phyloP scores from a whole-genome alignment of 2,797 vertebrate genomes.

The Myotis vivesi region DNA sequence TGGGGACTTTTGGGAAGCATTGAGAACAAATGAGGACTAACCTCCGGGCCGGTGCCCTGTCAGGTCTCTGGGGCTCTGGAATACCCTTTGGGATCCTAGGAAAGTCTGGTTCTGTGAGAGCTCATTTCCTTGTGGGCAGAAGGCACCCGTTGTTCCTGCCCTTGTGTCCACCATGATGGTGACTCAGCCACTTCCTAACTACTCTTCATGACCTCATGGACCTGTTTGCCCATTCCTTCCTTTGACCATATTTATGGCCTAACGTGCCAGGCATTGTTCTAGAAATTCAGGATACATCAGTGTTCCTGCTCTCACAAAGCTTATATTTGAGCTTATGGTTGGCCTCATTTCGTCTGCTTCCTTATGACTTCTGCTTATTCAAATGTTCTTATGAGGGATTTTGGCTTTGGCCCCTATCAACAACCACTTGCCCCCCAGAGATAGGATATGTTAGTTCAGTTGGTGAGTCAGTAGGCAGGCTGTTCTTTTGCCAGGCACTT shows the following conservation, averaged over 20 bases:
- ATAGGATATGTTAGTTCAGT: background rate
- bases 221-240: background rate
- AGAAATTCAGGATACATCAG: background rate
- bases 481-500: background rate
- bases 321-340: background rate
- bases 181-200: background rate
- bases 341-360: background rate
- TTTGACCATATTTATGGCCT: background rate
- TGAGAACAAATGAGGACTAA: background rate
- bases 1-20: background rate
- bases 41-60: background rate
- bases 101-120: background rate
- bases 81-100: background rate
- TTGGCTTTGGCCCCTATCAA: background rate
- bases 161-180: no score
- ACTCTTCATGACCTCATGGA: background rate
- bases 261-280: background rate
- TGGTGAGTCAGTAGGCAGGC: background rate
- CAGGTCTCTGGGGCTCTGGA: background rate
- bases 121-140: background rate
- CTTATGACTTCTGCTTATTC: background rate
- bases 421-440: background rate
- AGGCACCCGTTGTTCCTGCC: background rate
- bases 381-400: background rate
- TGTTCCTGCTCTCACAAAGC: background rate